Percentiles rank a stretch among this genome's conserved stretches.
phyloP scores from a whole-genome alignment of 2,797 vertebrate genomes.

The Rhincodon typus region DNA sequence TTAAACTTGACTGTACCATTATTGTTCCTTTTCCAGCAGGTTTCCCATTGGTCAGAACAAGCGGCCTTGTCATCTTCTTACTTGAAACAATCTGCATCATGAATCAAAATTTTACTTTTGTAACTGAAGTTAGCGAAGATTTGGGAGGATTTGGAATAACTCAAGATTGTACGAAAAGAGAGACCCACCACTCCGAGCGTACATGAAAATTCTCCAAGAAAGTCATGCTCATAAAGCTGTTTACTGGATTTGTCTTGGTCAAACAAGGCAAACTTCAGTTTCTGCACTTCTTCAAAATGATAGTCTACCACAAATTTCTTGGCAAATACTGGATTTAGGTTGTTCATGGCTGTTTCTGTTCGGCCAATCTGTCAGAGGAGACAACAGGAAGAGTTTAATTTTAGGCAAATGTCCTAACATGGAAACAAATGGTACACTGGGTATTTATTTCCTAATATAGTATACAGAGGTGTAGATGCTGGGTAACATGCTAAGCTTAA shows the following conservation, averaged over 20 bases:
- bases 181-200: slow-evolving; percentile 78
- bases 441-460: background rate
- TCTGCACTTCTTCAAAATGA: slow-evolving; percentile 95
- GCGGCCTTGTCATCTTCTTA: slow-evolving; percentile 85
- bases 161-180: background rate
- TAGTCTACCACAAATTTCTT: slow-evolving; percentile 91
- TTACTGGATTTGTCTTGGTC: slow-evolving; percentile 93
- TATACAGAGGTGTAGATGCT: background rate
- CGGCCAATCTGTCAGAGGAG: slow-evolving; percentile 66
- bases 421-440: background rate
- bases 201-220: slow-evolving; percentile 88
- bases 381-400: background rate
- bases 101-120: background rate
- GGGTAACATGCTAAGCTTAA: background rate
- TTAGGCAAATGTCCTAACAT: background rate
- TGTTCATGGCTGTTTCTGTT: slow-evolving; percentile 93
- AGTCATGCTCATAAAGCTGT: slow-evolving; percentile 90
- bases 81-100: slow-evolving; percentile 83
- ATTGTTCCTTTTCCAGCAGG: slow-evolving; percentile 91
- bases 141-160: background rate
- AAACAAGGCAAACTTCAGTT: slow-evolving; percentile 91
- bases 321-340: slow-evolving; percentile 91
- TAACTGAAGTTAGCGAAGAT: background rate
- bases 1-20: slow-evolving; percentile 58
- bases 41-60: slow-evolving; percentile 85